phyloP scores from a whole-genome alignment of 2,888 invertebrate genomes.

The Aphidius colemani region DNA sequence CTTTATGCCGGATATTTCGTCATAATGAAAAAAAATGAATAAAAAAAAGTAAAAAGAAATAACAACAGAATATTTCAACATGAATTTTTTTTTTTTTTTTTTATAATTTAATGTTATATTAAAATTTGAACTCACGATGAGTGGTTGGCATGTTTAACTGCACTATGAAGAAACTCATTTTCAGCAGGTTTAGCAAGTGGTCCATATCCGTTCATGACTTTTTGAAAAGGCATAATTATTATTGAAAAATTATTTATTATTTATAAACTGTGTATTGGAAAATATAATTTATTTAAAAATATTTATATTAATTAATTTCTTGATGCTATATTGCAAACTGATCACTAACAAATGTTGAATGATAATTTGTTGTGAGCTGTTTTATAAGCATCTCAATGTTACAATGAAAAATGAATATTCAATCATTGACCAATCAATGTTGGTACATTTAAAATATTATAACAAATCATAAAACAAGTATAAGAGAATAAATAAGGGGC shows the following conservation, averaged over 20 bases:
- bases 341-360: slow-evolving; percentile 17
- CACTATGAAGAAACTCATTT: slow-evolving; percentile 47
- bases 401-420: not conserved
- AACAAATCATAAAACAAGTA: slow-evolving; percentile 35
- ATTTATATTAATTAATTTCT: not conserved
- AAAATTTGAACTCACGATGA: slow-evolving; percentile 40
- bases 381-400: slow-evolving; percentile 28
- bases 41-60: not conserved
- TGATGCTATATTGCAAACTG: not conserved
- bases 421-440: slow-evolving; percentile 36
- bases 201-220: slow-evolving; percentile 41
- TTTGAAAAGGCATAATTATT: slow-evolving; percentile 45
- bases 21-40: too few relatives aligned
- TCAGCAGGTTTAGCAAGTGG: slow-evolving; percentile 44
- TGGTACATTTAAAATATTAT: not conserved
- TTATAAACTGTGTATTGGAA: not conserved
- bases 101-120: not conserved
- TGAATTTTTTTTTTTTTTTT: not conserved
- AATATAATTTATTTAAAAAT: not conserved
- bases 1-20: too few relatives aligned
- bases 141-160: slow-evolving; percentile 42
- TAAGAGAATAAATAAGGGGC: slow-evolving; percentile 12
- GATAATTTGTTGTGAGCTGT: slow-evolving; percentile 19
- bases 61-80: not conserved
- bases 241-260: not conserved